Evolutionary conservation across 2,797 vertebrate genomes (phyloP).

Genomic region (Tamandua tetradactyla): DNA sequence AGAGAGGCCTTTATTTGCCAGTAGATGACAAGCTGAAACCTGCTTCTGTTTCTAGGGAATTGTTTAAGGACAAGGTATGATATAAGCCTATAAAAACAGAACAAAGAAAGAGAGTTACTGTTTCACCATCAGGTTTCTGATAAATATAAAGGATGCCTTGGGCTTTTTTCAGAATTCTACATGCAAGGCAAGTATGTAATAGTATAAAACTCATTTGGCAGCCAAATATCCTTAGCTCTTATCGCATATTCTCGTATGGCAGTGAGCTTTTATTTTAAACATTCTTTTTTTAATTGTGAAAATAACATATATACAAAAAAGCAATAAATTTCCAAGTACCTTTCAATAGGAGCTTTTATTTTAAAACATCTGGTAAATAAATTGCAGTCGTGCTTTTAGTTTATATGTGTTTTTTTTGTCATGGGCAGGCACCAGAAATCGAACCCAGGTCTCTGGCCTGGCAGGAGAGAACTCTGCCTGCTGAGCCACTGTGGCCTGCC

Average conservation of each 20-base stretch:
- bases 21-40: not conserved
- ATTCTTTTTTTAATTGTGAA: no score
- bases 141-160: not conserved
- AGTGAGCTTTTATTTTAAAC: no score
- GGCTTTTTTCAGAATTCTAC: not conserved
- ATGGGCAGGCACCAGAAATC: no score
- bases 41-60: conserved; percentile 40
- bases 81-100: conserved; percentile 44
- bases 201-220: not conserved
- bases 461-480: no score
- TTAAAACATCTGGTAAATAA: not conserved
- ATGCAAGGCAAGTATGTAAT: not conserved
- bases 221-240: not conserved
- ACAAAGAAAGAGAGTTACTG: not conserved
- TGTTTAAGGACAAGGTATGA: not conserved
- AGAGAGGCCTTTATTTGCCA: conserved; percentile 38
- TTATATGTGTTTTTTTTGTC: no score
- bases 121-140: not conserved
- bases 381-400: not conserved
- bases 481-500: no score
- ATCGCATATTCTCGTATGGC: not conserved
- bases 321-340: no score
- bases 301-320: no score
- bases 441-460: no score
- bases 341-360: conserved; percentile 47